phyloP scores from a whole-genome alignment of 2,888 invertebrate genomes.

The Asteroscopus sphinx region DNA sequence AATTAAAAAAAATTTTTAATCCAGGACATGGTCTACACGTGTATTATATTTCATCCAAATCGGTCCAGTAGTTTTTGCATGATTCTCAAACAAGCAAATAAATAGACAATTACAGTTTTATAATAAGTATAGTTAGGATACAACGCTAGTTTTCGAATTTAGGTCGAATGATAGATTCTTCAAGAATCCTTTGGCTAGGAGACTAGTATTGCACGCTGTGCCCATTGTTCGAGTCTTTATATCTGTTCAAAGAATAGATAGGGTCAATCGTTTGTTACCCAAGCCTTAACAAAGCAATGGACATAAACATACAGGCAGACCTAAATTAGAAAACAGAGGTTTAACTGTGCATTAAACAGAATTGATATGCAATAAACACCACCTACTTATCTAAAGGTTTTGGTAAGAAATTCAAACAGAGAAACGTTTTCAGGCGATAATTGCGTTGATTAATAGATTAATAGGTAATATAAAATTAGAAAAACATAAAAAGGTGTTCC shows the following conservation, averaged over 20 bases:
- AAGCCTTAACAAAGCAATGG: constrained; percentile 47
- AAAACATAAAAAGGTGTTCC: constrained; percentile 6
- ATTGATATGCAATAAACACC: constrained; percentile 54
- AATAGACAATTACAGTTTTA: too few species aligned
- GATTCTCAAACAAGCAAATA: too few species aligned
- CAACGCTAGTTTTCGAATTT: not conserved
- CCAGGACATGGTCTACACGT: too few species aligned
- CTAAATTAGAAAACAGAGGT: constrained; percentile 45
- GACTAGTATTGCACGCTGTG: constrained; percentile 22
- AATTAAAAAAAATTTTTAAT: too few species aligned
- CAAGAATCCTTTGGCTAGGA: constrained; percentile 16
- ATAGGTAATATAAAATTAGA: not conserved
- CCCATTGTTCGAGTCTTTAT: constrained; percentile 45
- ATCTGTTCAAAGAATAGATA: constrained; percentile 38
- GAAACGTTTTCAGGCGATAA: constrained; percentile 7
- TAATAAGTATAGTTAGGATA: not conserved
- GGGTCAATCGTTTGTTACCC: constrained; percentile 47
- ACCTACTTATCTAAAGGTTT: constrained; percentile 19
- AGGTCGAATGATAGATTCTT: constrained; percentile 17
- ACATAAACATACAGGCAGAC: constrained; percentile 40
- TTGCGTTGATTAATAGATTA: not conserved
- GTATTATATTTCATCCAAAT: too few species aligned
- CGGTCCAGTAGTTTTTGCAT: too few species aligned
- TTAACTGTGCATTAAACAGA: constrained; percentile 49
- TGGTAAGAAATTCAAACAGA: constrained; percentile 9